These are phyloP conservation scores for Eupeodes corollae DNA, from an alignment of 1,140 invertebrate species.

Conservation along the genomic window DNA sequence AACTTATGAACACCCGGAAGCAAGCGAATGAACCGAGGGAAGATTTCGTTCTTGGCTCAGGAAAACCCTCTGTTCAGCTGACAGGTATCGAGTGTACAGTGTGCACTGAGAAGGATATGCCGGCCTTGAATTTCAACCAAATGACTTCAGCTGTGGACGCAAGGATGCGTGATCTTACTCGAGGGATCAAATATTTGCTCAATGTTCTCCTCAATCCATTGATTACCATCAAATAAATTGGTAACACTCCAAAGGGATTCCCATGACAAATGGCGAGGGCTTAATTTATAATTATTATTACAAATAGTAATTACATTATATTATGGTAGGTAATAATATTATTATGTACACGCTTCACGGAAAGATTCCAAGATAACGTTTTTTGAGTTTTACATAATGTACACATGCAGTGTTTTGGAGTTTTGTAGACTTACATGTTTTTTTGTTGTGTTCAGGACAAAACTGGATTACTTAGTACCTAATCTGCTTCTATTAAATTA, in stretches of 20 bases:
- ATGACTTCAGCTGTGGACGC: conserved; percentile 39
- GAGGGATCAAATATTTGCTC: conserved; percentile 57
- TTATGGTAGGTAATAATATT: no score
- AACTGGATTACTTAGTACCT: no score
- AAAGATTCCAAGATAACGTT: no score
- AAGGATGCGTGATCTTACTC: conserved; percentile 45
- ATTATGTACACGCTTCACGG: no score
- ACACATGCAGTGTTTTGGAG: no score
- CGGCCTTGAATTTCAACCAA: conserved; percentile 37
- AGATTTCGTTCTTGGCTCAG: conserved; percentile 44
- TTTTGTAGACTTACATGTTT: no score
- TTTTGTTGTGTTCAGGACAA: no score
- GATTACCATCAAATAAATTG: conserved; percentile 53
- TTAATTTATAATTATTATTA: no score
- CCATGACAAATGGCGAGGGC: neutral
- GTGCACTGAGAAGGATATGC: conserved; percentile 47
- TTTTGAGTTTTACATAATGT: no score
- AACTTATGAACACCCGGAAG: conserved; percentile 36
- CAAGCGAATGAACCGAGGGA: conserved; percentile 17
- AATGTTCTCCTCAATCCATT: conserved; percentile 66
- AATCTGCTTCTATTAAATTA: no score
- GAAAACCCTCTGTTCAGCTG: conserved; percentile 45
- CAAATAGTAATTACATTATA: no score
- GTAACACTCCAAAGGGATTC: neutral
- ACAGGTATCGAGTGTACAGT: conserved; percentile 54